Percentiles rank a stretch among this genome's conserved stretches.
Conservation (phyloP, 1,140 invertebrate species). For the Scaptomyza pallida region DNA sequence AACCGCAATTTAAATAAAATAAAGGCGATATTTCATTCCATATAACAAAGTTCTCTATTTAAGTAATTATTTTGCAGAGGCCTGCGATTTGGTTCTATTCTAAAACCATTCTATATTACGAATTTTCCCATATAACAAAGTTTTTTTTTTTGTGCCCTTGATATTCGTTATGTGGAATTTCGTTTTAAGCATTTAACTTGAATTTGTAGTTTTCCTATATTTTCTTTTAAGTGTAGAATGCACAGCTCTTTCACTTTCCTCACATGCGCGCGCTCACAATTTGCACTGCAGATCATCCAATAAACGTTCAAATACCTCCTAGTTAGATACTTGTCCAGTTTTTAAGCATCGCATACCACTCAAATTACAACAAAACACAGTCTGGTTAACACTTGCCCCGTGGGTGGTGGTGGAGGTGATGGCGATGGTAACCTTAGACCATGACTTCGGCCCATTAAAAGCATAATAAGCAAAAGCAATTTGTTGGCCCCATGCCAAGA, state of each 20-base stretch:
- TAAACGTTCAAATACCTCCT: conserved; percentile 46
- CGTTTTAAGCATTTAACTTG: too few relatives aligned
- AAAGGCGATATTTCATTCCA: too few relatives aligned
- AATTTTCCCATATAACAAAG: too few relatives aligned
- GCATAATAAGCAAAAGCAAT: conserved; percentile 53
- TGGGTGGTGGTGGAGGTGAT: conserved; percentile 1
- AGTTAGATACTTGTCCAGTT: background rate
- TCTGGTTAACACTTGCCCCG: background rate
- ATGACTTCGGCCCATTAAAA: conserved; percentile 54
- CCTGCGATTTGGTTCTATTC: too few relatives aligned
- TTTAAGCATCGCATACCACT: conserved; percentile 61
- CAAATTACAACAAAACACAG: conserved; percentile 62
- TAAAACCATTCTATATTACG: too few relatives aligned
- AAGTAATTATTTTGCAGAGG: too few relatives aligned
- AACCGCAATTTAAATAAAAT: too few relatives aligned
- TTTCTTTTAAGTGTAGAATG: conserved; percentile 27
- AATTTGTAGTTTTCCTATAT: background rate
- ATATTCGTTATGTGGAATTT: too few relatives aligned
- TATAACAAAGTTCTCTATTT: too few relatives aligned
- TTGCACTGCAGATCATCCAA: conserved; percentile 34
- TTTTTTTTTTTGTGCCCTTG: too few relatives aligned
- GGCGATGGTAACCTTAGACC: conserved; percentile 78
- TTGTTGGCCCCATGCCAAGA: conserved; percentile 30
- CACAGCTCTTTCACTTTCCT: conserved; percentile 47
- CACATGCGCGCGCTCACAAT: conserved; percentile 31